Base-by-base conservation (phyloP, 2,113 vertebrate genomes). In the Cavia porcellus region DNA sequence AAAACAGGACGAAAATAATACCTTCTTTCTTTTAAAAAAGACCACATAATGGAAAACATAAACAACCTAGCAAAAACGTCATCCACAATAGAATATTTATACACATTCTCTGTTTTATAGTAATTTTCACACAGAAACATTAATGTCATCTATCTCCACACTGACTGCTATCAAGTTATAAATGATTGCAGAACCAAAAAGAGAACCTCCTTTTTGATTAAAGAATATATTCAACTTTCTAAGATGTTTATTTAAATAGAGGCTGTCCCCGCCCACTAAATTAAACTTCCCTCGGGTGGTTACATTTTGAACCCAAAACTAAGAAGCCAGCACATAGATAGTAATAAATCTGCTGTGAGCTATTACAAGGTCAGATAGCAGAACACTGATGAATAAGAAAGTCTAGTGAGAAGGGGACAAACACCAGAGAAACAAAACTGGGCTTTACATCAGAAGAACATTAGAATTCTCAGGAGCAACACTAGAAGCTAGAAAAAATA, bases 1-100 rank as follows among this genome's bases (percentile, higher is more conserved):
- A 66, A 93, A 95, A 88, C 45, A 59, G 92, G 94, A 96, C 84
- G 66, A 94, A 87, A 92, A 97, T 94, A 92, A 96, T 66, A 89
- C 80, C 50, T 90, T 86, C 86, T 84, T 96, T 92, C 89, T 57
- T 83, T 96, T 83, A 72, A 86, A 94, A 94, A 88, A 89, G 35
- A 86, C 47, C 66, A 93, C 17, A 86, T 68, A 93, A 85, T 88
- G 74, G 47, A 86, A 89, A 96, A 95, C 66, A 96, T 22, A 88
- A 92, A 95, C 87, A 70, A 45, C 30, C 89, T 47, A 88, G 86
- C 89, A 90, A 92, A 64, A 72, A n/a, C 70, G 61, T 32, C 90
- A 90, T 7, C 52, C 52, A 92, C 70, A 82, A 74, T 28, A 68
- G 50, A 35, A 52, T 38, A 79, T n/a, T 89, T 81, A 45, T 25